phyloP scores from a whole-genome alignment of 2,888 invertebrate species.

The Cephus sareptanus region DNA sequence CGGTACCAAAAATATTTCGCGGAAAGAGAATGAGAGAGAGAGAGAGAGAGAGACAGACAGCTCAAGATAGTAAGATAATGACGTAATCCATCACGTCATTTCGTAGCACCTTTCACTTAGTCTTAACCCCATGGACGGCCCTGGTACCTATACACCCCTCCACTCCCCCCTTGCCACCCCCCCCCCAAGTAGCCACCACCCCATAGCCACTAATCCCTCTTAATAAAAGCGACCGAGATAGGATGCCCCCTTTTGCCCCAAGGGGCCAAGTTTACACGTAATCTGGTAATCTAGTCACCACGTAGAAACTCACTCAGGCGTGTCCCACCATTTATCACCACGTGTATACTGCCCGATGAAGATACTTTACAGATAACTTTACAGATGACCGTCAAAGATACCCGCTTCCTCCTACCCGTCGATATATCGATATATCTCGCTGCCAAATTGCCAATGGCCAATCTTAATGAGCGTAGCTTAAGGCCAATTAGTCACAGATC shows the following conservation, averaged over 20 bases:
- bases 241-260: not conserved
- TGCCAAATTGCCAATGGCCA: too few species aligned
- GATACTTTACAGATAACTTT: not conserved
- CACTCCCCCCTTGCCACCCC: too few species aligned
- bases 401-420: too few species aligned
- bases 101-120: constrained; percentile 5
- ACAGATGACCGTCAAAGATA: too few species aligned
- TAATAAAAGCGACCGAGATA: not conserved
- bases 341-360: not conserved
- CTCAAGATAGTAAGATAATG: not conserved
- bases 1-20: constrained; percentile 35
- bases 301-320: not conserved
- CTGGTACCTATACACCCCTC: too few species aligned
- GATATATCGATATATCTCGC: too few species aligned
- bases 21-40: constrained; percentile 10
- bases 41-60: constrained; percentile 14
- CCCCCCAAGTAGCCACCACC: not conserved
- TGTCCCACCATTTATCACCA: not conserved
- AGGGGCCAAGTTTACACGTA: not conserved
- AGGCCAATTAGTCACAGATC: not conserved
- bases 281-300: not conserved
- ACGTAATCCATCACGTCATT: constrained; percentile 19
- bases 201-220: not conserved
- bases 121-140: not conserved
- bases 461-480: not conserved